These are phyloP conservation scores for Parapristionchus giblindavisi DNA, from an alignment of 2,888 invertebrate species.

Conservation along the genomic window DNA sequence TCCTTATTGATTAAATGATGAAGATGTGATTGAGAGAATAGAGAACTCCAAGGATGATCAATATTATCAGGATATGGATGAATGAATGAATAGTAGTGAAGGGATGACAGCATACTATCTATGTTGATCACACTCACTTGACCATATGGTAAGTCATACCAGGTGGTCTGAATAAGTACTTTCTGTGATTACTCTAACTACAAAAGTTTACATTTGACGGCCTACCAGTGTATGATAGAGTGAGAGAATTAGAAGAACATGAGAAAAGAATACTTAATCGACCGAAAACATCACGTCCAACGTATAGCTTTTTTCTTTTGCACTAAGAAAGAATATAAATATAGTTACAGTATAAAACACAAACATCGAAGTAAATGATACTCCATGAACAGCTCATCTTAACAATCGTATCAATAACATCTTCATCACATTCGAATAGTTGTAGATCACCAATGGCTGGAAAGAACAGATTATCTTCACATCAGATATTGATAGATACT, in stretches of 20 bases:
- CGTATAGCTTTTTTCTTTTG: neutral
- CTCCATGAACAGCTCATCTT: slow-evolving; percentile 9
- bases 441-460: neutral
- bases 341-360: neutral
- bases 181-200: neutral
- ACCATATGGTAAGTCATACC: slow-evolving; percentile 23
- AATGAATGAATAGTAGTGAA: slow-evolving; percentile 4
- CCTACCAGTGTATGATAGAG: slow-evolving; percentile 1
- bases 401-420: neutral
- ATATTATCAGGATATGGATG: neutral
- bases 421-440: neutral
- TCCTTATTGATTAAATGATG: neutral
- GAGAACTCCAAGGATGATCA: neutral
- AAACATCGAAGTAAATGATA: slow-evolving; percentile 20
- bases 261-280: neutral
- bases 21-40: neutral
- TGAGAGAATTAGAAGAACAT: neutral
- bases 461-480: neutral
- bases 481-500: neutral
- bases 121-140: slow-evolving; percentile 27
- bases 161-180: neutral
- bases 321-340: neutral
- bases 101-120: neutral
- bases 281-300: slow-evolving; percentile 30
- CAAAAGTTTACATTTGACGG: slow-evolving; percentile 1